phyloP scores from a whole-genome alignment of 2,888 invertebrate species.

The Drosophila koepferae region DNA sequence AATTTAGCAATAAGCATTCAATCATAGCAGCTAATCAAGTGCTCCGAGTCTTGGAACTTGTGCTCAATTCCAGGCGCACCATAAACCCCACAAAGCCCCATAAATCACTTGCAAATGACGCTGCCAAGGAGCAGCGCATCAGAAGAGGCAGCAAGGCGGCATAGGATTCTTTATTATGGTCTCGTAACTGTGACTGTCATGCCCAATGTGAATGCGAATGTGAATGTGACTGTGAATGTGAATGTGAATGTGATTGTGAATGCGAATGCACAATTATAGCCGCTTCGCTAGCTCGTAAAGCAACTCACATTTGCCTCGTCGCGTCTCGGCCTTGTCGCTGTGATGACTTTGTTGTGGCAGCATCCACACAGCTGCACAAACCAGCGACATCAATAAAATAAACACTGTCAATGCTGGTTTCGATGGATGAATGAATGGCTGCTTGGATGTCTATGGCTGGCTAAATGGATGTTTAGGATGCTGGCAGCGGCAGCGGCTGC shows the following conservation, averaged over 20 bases:
- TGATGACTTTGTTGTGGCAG: slow-evolving; percentile 62
- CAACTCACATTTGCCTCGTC: slow-evolving; percentile 50
- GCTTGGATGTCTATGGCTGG: slow-evolving; percentile 17
- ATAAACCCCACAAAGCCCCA: slow-evolving; percentile 50
- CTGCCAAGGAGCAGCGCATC: slow-evolving; percentile 41
- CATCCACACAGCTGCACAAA: slow-evolving; percentile 36
- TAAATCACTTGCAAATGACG: slow-evolving; percentile 80
- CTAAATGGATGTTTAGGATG: slow-evolving; percentile 50
- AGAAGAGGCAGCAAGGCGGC: slow-evolving; percentile 13
- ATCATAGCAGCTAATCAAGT: slow-evolving; percentile 75
- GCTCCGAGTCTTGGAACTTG: slow-evolving; percentile 42
- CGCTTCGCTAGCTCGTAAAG: slow-evolving; percentile 78
- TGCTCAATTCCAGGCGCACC: slow-evolving; percentile 5
- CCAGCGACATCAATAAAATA: slow-evolving; percentile 76
- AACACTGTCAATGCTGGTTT: slow-evolving; percentile 66
- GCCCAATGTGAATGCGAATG: slow-evolving; percentile 50
- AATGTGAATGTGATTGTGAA: slow-evolving; percentile 62
- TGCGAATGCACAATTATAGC: slow-evolving; percentile 78
- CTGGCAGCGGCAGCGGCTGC: slow-evolving; percentile 39
- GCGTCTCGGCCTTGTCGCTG: not conserved
- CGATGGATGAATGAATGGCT: slow-evolving; percentile 22
- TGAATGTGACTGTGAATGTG: slow-evolving; percentile 58
- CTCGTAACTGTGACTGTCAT: slow-evolving; percentile 30
- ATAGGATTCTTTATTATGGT: slow-evolving; percentile 52
- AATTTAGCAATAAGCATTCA: slow-evolving; percentile 67